Conservation (phyloP, 2,113 vertebrate genomes). For the Chionis minor region DNA sequence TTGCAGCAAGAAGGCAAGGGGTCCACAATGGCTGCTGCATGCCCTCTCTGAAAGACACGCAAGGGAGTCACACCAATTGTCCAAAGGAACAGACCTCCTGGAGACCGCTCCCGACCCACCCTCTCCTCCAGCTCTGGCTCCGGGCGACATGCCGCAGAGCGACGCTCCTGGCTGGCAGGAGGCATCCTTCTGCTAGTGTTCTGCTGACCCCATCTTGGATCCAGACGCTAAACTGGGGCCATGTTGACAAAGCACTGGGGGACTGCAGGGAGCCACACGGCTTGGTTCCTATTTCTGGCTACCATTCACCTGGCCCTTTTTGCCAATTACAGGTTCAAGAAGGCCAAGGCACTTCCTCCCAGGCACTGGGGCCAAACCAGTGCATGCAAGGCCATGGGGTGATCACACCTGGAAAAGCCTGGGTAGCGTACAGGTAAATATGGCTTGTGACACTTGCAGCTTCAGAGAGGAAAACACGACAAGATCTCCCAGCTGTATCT, state of each 20-base stretch:
- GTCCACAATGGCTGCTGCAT: constrained; percentile 58
- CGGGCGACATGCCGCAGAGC: neutral
- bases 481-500: neutral
- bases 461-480: neutral
- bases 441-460: neutral
- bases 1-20: constrained; percentile 69
- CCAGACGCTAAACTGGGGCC: neutral
- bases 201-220: neutral
- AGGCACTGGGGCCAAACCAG: neutral
- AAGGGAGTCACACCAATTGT: constrained; percentile 48
- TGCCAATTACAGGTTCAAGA: neutral
- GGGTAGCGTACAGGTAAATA: neutral
- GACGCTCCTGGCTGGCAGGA: neutral
- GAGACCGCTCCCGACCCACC: constrained; percentile 34
- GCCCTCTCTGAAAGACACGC: constrained; percentile 68
- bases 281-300: neutral
- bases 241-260: neutral
- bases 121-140: neutral
- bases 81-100: constrained; percentile 42
- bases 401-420: neutral
- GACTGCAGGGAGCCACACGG: accelerated
- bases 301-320: neutral
- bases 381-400: neutral
- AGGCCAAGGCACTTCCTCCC: neutral
- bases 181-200: neutral